These are phyloP conservation scores for Caenorhabditis uteleia DNA, from an alignment of 2,888 invertebrate genomes.

Conservation along the genomic window DNA sequence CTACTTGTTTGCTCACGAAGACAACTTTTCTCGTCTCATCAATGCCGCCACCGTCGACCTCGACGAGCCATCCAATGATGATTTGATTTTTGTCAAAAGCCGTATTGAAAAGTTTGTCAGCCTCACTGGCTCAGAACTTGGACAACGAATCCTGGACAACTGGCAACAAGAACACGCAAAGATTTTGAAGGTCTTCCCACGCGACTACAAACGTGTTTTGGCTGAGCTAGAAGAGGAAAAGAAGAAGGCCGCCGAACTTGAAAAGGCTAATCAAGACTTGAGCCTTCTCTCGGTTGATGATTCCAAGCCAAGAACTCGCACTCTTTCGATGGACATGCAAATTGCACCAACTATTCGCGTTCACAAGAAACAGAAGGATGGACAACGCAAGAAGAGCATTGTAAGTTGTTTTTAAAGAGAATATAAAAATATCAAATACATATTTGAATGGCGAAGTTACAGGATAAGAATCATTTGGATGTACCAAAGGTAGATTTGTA, in stretches of 20 bases:
- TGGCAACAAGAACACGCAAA: constrained; percentile 81
- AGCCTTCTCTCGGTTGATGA: constrained; percentile 25
- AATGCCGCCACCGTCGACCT: constrained; percentile 95
- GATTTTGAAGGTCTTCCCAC: constrained; percentile 95
- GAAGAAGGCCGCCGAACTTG: constrained; percentile 72
- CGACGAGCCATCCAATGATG: constrained; percentile 80
- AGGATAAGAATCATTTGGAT: constrained; percentile 27
- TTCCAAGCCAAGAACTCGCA: constrained; percentile 34
- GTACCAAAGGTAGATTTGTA: constrained; percentile 41
- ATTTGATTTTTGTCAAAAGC: constrained; percentile 80
- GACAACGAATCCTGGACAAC: constrained; percentile 79
- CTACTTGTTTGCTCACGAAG: constrained; percentile 87
- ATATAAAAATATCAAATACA: background rate
- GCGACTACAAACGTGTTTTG: constrained; percentile 90
- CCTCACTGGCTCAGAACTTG: constrained; percentile 85
- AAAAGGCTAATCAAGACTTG: constrained; percentile 74
- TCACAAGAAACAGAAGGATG: constrained; percentile 33
- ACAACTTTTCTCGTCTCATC: constrained; percentile 74
- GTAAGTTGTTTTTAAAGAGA: constrained; percentile 12
- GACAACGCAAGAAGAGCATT: constrained; percentile 38
- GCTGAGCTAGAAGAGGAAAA: constrained; percentile 74
- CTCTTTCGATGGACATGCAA: constrained; percentile 69
- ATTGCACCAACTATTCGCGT: constrained; percentile 53
- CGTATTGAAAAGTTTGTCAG: constrained; percentile 84
- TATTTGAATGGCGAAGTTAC: constrained; percentile 9